Evolutionary conservation across 2,888 invertebrate genomes (phyloP), one percentile per base, ranked within the genome.

Genomic region (Balanococcus diminutus): DNA sequence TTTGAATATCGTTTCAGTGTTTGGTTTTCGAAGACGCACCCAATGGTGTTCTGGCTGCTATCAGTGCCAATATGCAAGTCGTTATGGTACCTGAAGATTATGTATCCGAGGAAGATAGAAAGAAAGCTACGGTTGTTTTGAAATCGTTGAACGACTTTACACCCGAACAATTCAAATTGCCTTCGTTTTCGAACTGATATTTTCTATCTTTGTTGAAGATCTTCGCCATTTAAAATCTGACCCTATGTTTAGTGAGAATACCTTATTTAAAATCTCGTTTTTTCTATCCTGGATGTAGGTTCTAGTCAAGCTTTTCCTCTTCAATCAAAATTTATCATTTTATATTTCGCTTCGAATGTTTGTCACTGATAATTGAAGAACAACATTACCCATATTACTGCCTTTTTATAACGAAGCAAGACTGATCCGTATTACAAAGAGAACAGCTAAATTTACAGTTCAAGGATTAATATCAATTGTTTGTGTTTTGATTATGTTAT

Each of bases 21-120:
- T 90, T 97, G 87, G 97, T 96, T 3, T 96, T 97, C 89, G 98
- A 98, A 91, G 98, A 98, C 90, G 95, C 98, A 0, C 95, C 95
- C 0, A 96, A 96, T 90, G 98, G 98, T 0, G 96, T 97, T 0
- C 91, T 92, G 39, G 95, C 96, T 0, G 97, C 94, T 0, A 89
- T 92, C 22, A 92, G 92, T 22, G 97, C 97, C 0, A 94, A 94
- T 5, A 98, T 97, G 97, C 96, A 96, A 90, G 93, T 93, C 1
- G 93, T 96, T 0, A 95, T 96, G 95, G 94, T 96, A 1, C 96
- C 96, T 0, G 95, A 95, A 89, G 88, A 89, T 4, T 89, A 90
- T 19, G 89, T 92, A 31, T 90, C 92, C 0, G 88, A 89, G 22
- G 91, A 92, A 83, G 88, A 91, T 86, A 91, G 91, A 39, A 89